Evolutionary conservation across 2,797 vertebrate species (phyloP), one percentile per base, ranked within the genome.

Genomic region (Malacoctenus gilli): DNA sequence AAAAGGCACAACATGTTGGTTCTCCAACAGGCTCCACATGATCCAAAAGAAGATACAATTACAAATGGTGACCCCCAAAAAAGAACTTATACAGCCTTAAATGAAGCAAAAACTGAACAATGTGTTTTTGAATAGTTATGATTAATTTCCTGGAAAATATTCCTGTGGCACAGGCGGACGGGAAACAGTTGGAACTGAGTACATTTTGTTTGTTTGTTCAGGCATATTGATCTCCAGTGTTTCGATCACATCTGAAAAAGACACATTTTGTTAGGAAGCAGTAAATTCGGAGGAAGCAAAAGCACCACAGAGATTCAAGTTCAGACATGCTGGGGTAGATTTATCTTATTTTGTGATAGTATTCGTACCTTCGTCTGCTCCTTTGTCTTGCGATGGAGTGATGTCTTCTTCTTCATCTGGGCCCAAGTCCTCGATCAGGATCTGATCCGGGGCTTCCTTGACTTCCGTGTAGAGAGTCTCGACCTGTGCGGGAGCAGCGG

Each of bases 371-470:
- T 60, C 19, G 13, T 75, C 51, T 36, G 46, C 8, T 42, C 16
- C 51, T 28, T 68, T 48, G 12, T 79, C 79, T 61, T 70, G 69
- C 52, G 64, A 58, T 44, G 32, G 5, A 34, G 59, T 13, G 51
- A 63, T 6, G 4, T 79, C 56, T 59, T 88, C 57, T 0, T 67
- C 59, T 40, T 83, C 89, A 12, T 79, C 76, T 8, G 85, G 77
- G 4, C 86, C 87, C 52, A 92, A 43, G 44, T 92, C 92, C 55
- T 92, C 89, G 37, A 92, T 89, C 57, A 85, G 43, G 61, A 90
- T 69, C 66, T 68, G 77, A 21, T 77, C 68, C 5, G 47, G 35
- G 25, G 15, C 21, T 15, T 74, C 77, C 10, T 49, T 67, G 23
- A 4, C 77, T 19, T 83, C 79, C 47, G 46, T 6, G 64, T 53